Evolutionary conservation across 1,140 invertebrate species (phyloP).

Genomic region (Drosophila murphyi): DNA sequence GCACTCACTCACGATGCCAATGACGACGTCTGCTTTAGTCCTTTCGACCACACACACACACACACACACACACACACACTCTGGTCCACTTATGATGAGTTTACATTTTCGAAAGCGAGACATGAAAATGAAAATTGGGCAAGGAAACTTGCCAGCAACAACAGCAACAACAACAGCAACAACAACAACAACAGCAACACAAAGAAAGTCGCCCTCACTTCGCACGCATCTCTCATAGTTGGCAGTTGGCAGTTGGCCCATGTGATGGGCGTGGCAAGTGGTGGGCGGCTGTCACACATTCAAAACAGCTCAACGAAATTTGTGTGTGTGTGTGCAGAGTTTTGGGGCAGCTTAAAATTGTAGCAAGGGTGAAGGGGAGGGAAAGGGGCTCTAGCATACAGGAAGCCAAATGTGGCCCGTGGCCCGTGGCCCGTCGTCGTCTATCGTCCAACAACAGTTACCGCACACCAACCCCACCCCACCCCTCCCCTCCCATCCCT

Average conservation of each 20-base stretch:
- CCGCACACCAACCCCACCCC: conserved; percentile 1
- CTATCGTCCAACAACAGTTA: conserved; percentile 39
- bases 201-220: conserved; percentile 36
- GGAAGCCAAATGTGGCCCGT: conserved; percentile 80
- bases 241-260: conserved; percentile 6
- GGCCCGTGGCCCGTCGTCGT: conserved; percentile 74
- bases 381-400: conserved; percentile 30
- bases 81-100: conserved; percentile 82
- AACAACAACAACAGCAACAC: too few species aligned
- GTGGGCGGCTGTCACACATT: conserved; percentile 77
- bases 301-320: conserved; percentile 69
- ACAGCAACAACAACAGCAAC: conserved; percentile 17
- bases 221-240: conserved; percentile 42
- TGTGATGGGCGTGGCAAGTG: conserved; percentile 14
- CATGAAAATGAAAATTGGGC: conserved; percentile 72
- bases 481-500: not conserved
- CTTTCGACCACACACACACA: conserved; percentile 42
- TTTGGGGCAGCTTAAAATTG: not conserved
- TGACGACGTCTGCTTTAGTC: conserved; percentile 59
- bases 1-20: conserved; percentile 26
- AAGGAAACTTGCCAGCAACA: conserved; percentile 48
- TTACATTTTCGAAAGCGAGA: conserved; percentile 75
- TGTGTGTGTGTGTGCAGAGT: not conserved
- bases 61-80: conserved; percentile 31
- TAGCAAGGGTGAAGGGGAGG: not conserved